Evolutionary conservation across 1,140 invertebrate species (phyloP).

Genomic region (Laupala kohalensis): DNA sequence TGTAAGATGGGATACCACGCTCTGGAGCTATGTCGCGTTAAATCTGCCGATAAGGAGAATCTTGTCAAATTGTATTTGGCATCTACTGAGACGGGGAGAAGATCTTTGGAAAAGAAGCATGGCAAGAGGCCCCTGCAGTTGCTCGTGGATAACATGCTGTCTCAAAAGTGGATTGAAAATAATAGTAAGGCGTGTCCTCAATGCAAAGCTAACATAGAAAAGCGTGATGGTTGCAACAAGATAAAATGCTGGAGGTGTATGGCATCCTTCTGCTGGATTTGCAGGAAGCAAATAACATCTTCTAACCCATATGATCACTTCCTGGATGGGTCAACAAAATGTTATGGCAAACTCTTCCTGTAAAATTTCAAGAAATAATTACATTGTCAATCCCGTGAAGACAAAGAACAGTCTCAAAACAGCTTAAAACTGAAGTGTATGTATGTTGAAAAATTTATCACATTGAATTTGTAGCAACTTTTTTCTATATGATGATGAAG

Average conservation of each 20-base stretch:
- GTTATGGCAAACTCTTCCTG: too few species aligned
- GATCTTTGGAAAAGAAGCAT: conserved; percentile 38
- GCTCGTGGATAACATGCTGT: conserved; percentile 37
- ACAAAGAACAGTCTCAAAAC: too few species aligned
- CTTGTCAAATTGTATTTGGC: conserved; percentile 38
- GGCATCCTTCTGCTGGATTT: neutral
- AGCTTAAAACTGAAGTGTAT: too few species aligned
- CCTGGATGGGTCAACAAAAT: too few species aligned
- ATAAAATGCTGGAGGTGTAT: neutral
- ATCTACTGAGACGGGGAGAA: conserved; percentile 29
- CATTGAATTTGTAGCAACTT: too few species aligned
- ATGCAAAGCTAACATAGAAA: conserved; percentile 45
- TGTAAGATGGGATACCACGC: conserved; percentile 55
- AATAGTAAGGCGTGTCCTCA: conserved; percentile 49
- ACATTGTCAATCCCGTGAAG: too few species aligned
- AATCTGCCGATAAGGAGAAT: conserved; percentile 32
- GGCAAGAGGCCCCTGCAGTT: conserved; percentile 38
- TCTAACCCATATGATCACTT: neutral
- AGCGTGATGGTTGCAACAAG: neutral
- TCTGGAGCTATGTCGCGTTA: conserved; percentile 44
- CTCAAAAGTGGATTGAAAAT: conserved; percentile 42
- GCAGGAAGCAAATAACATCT: neutral
- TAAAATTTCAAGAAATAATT: too few species aligned
- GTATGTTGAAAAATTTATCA: too few species aligned
- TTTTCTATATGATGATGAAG: too few species aligned